Conservation (phyloP, 2,113 vertebrate species). For the Melierax canorus region DNA sequence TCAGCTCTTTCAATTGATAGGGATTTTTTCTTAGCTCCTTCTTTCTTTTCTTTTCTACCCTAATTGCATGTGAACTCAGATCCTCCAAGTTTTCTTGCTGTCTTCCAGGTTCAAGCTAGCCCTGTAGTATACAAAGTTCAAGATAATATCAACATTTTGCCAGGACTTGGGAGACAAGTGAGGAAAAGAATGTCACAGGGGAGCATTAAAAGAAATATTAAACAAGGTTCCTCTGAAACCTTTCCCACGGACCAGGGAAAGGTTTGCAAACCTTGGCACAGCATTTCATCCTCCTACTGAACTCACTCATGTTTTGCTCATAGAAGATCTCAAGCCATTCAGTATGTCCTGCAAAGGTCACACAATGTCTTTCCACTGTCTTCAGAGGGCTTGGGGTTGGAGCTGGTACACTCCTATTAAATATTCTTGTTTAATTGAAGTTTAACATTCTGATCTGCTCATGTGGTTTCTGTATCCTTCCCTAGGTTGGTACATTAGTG, state of each 20-base stretch:
- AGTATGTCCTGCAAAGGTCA: not conserved
- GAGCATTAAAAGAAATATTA: not conserved
- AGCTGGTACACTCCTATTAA: fast-evolving
- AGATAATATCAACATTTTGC: not conserved
- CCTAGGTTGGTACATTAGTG: not conserved
- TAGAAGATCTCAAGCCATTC: not conserved
- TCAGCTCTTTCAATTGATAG: not conserved
- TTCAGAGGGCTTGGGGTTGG: not conserved
- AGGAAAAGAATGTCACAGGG: not conserved
- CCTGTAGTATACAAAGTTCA: not conserved
- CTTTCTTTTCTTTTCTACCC: not conserved
- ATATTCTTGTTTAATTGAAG: not conserved
- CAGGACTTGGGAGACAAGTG: not conserved
- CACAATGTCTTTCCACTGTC: not conserved
- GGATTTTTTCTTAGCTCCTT: not conserved
- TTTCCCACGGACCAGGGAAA: not conserved
- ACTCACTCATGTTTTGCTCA: not conserved
- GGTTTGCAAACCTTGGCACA: not conserved
- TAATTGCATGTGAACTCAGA: not conserved
- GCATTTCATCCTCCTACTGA: not conserved
- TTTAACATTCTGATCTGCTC: not conserved
- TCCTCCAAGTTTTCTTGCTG: not conserved
- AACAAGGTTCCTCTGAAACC: not conserved
- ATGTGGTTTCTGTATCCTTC: not conserved
- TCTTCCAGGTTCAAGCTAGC: not conserved